Evolutionary conservation across 1,140 invertebrate species (phyloP).

Genomic region (Manduca sexta): DNA sequence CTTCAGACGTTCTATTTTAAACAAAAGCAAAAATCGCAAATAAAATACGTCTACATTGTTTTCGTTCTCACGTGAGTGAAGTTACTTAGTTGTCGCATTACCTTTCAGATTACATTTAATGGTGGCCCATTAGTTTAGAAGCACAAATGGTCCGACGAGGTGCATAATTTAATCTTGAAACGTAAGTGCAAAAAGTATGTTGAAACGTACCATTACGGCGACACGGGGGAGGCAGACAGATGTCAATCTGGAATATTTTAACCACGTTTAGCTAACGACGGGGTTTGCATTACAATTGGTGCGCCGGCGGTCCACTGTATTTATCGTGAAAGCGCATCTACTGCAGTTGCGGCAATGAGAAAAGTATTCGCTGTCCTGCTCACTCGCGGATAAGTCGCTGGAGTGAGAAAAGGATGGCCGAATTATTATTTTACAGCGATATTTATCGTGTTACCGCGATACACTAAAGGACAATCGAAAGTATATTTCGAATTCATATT

Average conservation of each 20-base stretch:
- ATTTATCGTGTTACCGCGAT: conserved; percentile 30
- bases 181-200: neutral
- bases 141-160: too few species aligned
- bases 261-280: conserved; percentile 28
- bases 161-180: neutral
- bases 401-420: conserved; percentile 9
- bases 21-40: too few species aligned
- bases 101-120: too few species aligned
- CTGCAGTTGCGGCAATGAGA: conserved; percentile 21
- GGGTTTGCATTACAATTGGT: conserved; percentile 32
- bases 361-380: conserved; percentile 11
- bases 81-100: too few species aligned
- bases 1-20: too few species aligned
- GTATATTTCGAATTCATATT: neutral
- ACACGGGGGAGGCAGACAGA: conserved; percentile 13
- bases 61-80: too few species aligned
- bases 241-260: conserved; percentile 34
- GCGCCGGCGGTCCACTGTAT: conserved; percentile 8
- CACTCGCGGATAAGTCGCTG: neutral
- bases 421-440: conserved; percentile 28
- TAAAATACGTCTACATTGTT: too few species aligned
- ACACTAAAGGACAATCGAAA: conserved; percentile 3
- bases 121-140: too few species aligned
- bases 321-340: conserved; percentile 17
- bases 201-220: conserved; percentile 14